Evolutionary conservation across 2,797 vertebrate genomes (phyloP).

Genomic region (Micropoecilia bifurca): DNA sequence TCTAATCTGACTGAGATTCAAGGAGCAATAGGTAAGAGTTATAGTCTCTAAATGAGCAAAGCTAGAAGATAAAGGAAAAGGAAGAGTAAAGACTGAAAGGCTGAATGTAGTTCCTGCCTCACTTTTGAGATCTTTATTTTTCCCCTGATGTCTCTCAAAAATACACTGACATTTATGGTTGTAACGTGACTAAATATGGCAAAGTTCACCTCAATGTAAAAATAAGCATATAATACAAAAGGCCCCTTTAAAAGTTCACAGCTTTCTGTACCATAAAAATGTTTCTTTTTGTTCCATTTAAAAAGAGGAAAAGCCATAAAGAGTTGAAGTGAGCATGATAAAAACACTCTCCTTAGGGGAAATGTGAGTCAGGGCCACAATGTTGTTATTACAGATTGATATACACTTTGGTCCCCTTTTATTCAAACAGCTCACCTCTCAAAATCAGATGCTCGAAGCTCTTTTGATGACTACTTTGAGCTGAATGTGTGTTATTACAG

Average conservation of each 20-base stretch:
- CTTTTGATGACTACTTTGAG: constrained; percentile 91
- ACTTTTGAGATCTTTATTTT: background rate
- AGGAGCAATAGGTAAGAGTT: background rate
- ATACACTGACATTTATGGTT: background rate
- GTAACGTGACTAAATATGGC: background rate
- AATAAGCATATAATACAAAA: background rate
- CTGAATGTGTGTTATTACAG: constrained; percentile 97
- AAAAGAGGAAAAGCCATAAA: constrained; percentile 2
- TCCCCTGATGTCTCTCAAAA: background rate
- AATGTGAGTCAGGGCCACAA: constrained; percentile 24
- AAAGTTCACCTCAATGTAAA: background rate
- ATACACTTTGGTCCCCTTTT: constrained; percentile 64
- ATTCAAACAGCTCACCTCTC: constrained; percentile 84
- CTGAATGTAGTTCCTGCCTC: background rate
- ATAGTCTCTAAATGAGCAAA: background rate
- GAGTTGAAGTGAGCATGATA: constrained; percentile 15
- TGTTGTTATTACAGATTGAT: constrained; percentile 83
- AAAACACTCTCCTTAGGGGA: constrained; percentile 55
- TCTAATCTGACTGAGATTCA: background rate
- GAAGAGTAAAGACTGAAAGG: background rate
- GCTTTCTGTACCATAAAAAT: background rate
- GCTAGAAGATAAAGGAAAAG: background rate
- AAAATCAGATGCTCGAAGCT: constrained; percentile 87
- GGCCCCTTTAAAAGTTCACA: background rate
- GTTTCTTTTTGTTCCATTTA: background rate